These are phyloP conservation scores for Sparus aurata DNA, from an alignment of 2,797 vertebrate species.

Conservation along the genomic window DNA sequence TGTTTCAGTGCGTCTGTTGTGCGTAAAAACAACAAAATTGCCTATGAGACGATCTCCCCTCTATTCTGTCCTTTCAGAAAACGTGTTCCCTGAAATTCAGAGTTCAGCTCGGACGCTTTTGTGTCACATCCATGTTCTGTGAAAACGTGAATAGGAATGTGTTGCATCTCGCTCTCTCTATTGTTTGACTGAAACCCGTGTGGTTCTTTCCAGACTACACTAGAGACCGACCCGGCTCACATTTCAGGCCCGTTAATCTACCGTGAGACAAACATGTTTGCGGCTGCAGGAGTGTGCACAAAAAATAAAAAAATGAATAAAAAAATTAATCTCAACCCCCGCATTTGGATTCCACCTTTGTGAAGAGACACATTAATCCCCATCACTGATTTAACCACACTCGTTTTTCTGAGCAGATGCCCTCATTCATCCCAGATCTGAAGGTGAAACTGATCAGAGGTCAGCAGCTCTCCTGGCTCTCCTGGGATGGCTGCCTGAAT, in stretches of 20 bases:
- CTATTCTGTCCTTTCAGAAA: neutral
- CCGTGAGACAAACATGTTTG: neutral
- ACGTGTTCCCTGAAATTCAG: slow-evolving; percentile 1
- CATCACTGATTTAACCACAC: neutral
- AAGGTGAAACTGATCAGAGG: slow-evolving; percentile 35
- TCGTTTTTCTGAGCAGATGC: neutral
- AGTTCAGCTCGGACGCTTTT: neutral
- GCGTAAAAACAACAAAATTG: neutral
- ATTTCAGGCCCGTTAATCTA: slow-evolving; percentile 10
- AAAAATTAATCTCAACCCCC: neutral
- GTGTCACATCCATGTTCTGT: slow-evolving; percentile 2
- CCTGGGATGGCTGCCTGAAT: slow-evolving; percentile 28
- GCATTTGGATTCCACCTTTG: neutral
- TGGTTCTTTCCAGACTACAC: slow-evolving; percentile 66
- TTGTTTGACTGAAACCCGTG: slow-evolving; percentile 42
- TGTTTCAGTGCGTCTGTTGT: neutral
- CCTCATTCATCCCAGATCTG: slow-evolving; percentile 16
- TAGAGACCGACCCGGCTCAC: slow-evolving; percentile 26
- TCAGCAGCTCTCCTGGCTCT: slow-evolving; percentile 31
- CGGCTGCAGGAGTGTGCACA: neutral
- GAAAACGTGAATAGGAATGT: slow-evolving; percentile 15
- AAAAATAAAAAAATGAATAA: neutral
- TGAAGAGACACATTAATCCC: neutral
- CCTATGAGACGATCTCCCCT: neutral
- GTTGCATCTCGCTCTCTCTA: slow-evolving; percentile 9